A percentile compares a stretch with the other conserved stretches of the same genome.
Conservation (phyloP, 1,140 invertebrate genomes). For the Ptiloglossa arizonensis region DNA sequence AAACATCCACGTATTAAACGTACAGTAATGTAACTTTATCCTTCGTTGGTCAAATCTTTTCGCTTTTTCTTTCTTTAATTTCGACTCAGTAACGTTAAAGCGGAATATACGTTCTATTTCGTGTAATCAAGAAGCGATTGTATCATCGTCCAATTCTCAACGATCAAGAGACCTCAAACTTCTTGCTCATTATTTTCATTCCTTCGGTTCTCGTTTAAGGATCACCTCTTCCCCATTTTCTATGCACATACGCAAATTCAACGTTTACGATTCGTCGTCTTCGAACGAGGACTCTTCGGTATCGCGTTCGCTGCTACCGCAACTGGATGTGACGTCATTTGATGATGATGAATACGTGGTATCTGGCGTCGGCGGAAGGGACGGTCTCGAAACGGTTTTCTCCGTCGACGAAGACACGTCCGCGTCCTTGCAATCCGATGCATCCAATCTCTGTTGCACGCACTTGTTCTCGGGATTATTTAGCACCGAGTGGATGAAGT, state of each 20-base stretch:
- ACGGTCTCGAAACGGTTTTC: constrained; percentile 7
- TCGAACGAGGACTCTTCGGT: constrained; percentile 3
- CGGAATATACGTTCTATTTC: not conserved
- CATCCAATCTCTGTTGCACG: constrained; percentile 28
- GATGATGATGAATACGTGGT: constrained; percentile 14
- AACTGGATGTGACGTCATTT: constrained; percentile 9
- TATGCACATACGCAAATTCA: not conserved
- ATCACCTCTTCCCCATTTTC: constrained; percentile 3
- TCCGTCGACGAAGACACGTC: constrained; percentile 42
- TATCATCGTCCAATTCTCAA: not conserved
- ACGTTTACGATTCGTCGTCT: constrained; percentile 15
- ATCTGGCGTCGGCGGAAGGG: not conserved
- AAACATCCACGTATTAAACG: too few species aligned
- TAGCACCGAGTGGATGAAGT: constrained; percentile 78
- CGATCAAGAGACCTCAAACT: not conserved
- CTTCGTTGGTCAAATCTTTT: too few species aligned
- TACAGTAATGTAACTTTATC: too few species aligned
- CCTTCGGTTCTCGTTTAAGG: not conserved
- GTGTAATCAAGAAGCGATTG: not conserved
- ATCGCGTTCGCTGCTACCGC: constrained; percentile 8
- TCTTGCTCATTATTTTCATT: not conserved
- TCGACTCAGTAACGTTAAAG: too few species aligned
- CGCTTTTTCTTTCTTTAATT: too few species aligned
- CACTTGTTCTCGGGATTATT: constrained; percentile 75
- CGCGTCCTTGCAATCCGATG: constrained; percentile 10